Conservation (phyloP, 2,888 invertebrate genomes). For the Cheiracanthium punctorium region DNA sequence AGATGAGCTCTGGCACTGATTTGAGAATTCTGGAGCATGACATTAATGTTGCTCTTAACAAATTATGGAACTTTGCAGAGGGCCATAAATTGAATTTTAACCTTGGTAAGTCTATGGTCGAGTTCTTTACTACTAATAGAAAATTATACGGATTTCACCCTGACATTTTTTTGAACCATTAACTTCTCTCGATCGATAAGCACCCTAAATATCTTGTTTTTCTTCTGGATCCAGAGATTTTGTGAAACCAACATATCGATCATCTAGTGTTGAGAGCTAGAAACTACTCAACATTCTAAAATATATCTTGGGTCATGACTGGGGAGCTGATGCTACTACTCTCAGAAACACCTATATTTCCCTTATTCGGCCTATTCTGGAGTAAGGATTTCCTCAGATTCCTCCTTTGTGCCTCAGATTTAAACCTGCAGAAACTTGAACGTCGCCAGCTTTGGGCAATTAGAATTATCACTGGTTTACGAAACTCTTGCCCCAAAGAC, state of each 20-base stretch:
- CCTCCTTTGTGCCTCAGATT: too few species aligned
- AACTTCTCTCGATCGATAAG: neutral
- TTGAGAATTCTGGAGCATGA: neutral
- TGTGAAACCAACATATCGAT: neutral
- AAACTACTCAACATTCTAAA: conserved; percentile 3
- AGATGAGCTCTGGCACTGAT: neutral
- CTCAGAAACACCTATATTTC: too few species aligned
- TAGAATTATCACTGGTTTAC: neutral
- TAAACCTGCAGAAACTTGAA: too few species aligned
- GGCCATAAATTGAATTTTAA: conserved; percentile 7
- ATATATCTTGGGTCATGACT: neutral
- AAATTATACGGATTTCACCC: neutral
- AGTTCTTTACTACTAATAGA: conserved; percentile 12
- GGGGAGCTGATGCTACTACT: neutral
- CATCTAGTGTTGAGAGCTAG: neutral
- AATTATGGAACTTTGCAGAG: neutral
- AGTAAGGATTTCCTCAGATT: too few species aligned
- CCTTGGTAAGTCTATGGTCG: neutral
- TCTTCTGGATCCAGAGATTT: too few species aligned
- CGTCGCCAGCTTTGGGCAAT: neutral
- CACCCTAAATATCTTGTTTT: conserved; percentile 9
- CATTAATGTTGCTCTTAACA: neutral
- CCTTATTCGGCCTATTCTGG: conserved; percentile 5
- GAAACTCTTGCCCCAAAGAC: conserved; percentile 2
- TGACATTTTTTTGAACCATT: neutral